Percentiles rank a stretch among this genome's conserved stretches.
These are phyloP conservation scores for Peromyscus polionotus DNA, from an alignment of 2,113 vertebrate genomes.

Conservation along the genomic window DNA sequence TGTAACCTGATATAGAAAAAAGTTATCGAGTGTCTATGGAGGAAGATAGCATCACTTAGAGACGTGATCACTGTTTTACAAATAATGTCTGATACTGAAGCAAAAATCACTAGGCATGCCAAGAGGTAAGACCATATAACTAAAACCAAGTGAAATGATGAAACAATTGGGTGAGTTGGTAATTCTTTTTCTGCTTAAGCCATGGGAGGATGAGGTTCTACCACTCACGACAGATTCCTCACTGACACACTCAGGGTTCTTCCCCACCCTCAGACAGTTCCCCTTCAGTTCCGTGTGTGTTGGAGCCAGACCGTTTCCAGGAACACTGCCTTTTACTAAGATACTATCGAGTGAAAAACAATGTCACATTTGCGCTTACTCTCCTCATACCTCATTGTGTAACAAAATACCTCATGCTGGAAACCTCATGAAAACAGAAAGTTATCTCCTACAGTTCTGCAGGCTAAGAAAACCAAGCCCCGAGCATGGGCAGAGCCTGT, in stretches of 20 bases:
- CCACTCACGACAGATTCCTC: neutral
- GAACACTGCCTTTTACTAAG: neutral
- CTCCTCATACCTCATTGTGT: neutral
- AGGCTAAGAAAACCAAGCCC: neutral
- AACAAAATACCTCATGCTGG: neutral
- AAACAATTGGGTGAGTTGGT: neutral
- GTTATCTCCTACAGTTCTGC: neutral
- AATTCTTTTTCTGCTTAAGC: neutral
- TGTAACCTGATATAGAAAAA: neutral
- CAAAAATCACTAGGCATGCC: constrained; percentile 31
- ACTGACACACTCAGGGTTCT: neutral
- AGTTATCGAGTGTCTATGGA: neutral
- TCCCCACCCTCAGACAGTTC: neutral
- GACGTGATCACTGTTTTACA: neutral
- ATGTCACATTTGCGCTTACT: neutral
- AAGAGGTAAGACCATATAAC: constrained; percentile 14
- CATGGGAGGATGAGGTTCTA: neutral
- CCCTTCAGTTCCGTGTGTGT: neutral
- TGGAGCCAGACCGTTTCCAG: neutral
- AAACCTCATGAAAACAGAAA: neutral
- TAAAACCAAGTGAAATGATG: neutral
- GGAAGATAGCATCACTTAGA: neutral
- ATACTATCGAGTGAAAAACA: neutral
- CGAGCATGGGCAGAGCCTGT: neutral
- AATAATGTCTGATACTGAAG: neutral